Percentiles rank a stretch among this genome's conserved stretches.
These are phyloP conservation scores for Siniperca undulata DNA, from an alignment of 2,797 vertebrate species.

Conservation along the genomic window DNA sequence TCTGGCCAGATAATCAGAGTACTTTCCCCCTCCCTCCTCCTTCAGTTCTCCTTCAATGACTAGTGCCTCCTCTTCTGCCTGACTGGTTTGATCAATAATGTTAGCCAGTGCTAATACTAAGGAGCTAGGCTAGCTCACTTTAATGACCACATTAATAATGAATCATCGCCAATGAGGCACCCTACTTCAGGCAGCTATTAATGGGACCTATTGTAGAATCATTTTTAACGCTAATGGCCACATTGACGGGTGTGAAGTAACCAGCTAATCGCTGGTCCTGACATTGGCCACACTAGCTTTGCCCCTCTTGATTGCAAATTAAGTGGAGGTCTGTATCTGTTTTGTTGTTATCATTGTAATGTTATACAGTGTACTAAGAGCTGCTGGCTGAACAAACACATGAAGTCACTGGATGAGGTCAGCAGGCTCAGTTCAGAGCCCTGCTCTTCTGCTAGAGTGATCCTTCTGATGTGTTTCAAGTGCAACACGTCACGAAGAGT, in stretches of 20 bases:
- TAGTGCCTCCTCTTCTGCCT: conserved; percentile 55
- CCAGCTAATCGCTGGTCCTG: conserved; percentile 35
- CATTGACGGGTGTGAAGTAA: conserved; percentile 59
- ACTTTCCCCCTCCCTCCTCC: conserved; percentile 48
- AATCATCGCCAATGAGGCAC: conserved; percentile 70
- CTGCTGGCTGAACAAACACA: conserved; percentile 56
- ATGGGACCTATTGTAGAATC: conserved; percentile 64
- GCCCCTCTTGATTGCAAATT: conserved; percentile 41
- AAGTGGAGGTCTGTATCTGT: conserved; percentile 24
- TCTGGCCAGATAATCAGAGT: conserved; percentile 66
- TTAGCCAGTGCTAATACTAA: conserved; percentile 47
- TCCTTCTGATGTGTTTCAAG: conserved; percentile 56
- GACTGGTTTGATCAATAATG: conserved; percentile 74
- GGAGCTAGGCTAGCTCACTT: conserved; percentile 60
- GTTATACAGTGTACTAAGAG: conserved; percentile 11
- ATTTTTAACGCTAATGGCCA: conserved; percentile 65
- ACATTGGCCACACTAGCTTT: conserved; percentile 24
- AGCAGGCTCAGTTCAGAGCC: conserved; percentile 47
- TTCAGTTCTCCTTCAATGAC: conserved; percentile 58
- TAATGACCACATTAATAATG: conserved; percentile 83
- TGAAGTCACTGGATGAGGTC: conserved; percentile 74
- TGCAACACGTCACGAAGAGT: conserved; percentile 32
- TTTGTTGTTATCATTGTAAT: conserved; percentile 48
- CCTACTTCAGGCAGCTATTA: conserved; percentile 66
- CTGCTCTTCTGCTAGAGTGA: conserved; percentile 42